Evolutionary conservation across 1,140 invertebrate species (phyloP), one percentile per base, ranked within the genome.

Genomic region (Epicauta chinensis): DNA sequence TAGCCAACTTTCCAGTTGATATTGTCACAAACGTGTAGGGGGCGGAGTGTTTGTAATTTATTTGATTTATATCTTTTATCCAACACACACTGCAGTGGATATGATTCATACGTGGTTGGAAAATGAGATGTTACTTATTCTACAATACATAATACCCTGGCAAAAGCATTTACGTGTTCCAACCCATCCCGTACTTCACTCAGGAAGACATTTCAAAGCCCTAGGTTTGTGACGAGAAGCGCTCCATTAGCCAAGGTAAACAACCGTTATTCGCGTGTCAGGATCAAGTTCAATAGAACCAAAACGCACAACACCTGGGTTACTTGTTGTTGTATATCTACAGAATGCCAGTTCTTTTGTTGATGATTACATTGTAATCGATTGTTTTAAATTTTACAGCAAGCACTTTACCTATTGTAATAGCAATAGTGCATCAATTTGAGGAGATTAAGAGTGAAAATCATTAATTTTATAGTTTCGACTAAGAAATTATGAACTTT

Each of bases 141-240:
- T 45, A 43, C 42, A 40, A n/a, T 31, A 53, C 42, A 53, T 45
- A 53, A 53, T 47, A 41, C 44, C 35, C 9, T 53, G n/a, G 29
- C 13, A 41, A 53, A 46, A 53, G 51, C 51, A 53, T 53, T 53
- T 53, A 40, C 51, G 51, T 53, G 51, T 53, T 53, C 47, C 44
- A 53, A 3, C 43, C 51, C 51, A 34, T 40, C 40, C 46, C 46
- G 35, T 49, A 49, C 46, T 49, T 49, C 17, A 39, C 46, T 38
- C 32, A 40, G 36, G 17, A 49, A 49, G 46, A 49, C 46, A 49
- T 49, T 39, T 49, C 37, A 49, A 49, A 49, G 46, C 46, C 37
- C 45, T 12, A 47, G 46, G 39, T 36, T 17, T 14, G 36, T 39
- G 46, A 36, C 36, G 31, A 37, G 37, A 53, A 43, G 37, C 46